A percentile compares a stretch with the other conserved stretches of the same genome.
These are phyloP conservation scores for Lordiphosa collinella DNA, from an alignment of 1,140 invertebrate genomes.

Conservation along the genomic window DNA sequence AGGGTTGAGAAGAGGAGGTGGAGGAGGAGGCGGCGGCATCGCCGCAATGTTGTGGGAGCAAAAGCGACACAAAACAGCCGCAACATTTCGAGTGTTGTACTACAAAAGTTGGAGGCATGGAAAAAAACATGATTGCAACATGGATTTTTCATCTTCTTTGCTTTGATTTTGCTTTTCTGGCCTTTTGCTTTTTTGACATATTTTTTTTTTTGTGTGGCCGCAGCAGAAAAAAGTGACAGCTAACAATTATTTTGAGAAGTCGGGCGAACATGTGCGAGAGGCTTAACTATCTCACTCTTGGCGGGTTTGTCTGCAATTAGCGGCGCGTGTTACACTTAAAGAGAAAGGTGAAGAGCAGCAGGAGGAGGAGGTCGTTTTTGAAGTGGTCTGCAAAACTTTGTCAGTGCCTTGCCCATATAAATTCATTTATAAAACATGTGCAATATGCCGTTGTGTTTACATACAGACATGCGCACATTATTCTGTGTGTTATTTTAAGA, in stretches of 20 bases:
- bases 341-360: slow-evolving; percentile 43
- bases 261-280: slow-evolving; percentile 24
- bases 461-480: slow-evolving; percentile 3
- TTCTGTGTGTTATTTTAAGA: slow-evolving; percentile 28
- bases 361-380: neutral
- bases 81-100: slow-evolving; percentile 29
- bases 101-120: slow-evolving; percentile 25
- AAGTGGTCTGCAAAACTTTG: neutral
- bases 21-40: neutral
- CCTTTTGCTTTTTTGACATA: neutral
- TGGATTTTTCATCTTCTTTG: slow-evolving; percentile 24
- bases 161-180: slow-evolving; percentile 15
- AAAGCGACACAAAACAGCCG: slow-evolving; percentile 9
- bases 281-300: slow-evolving; percentile 1
- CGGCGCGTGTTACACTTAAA: slow-evolving; percentile 46
- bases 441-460: neutral
- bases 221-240: slow-evolving; percentile 18
- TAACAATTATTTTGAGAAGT: slow-evolving; percentile 37
- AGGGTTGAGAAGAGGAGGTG: neutral
- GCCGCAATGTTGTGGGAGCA: slow-evolving; percentile 39
- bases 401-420: too few species aligned
- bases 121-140: slow-evolving; percentile 61
- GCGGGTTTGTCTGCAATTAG: slow-evolving; percentile 48
- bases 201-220: slow-evolving; percentile 23
- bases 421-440: slow-evolving; percentile 29